These are phyloP conservation scores for Thamnaconus septentrionalis DNA, from an alignment of 2,113 vertebrate species.

Conservation along the genomic window DNA sequence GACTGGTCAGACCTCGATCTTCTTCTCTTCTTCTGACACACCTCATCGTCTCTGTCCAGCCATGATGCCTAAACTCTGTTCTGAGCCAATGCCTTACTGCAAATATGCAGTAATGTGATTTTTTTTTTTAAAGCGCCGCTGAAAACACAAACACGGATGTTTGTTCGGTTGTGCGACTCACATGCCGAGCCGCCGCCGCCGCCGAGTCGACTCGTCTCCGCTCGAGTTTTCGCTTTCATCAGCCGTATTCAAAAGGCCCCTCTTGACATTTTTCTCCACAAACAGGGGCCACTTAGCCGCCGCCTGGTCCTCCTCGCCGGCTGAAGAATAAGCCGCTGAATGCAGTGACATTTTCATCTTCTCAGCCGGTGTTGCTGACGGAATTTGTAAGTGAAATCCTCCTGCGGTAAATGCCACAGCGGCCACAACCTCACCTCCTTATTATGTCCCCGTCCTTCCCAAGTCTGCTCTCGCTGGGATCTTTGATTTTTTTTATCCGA, in stretches of 20 bases:
- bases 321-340: constrained; percentile 19
- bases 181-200: too few relatives aligned
- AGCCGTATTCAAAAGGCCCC: constrained; percentile 40
- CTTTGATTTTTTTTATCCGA: too few relatives aligned
- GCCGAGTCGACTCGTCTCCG: constrained; percentile 12
- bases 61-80: too few relatives aligned
- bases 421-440: constrained; percentile 6
- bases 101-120: too few relatives aligned
- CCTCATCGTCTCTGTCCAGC: too few relatives aligned
- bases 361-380: constrained; percentile 25
- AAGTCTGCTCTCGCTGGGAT: too few relatives aligned
- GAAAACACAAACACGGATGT: too few relatives aligned
- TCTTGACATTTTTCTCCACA: constrained; percentile 61
- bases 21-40: too few relatives aligned
- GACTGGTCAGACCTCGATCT: too few relatives aligned
- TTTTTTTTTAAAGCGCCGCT: too few relatives aligned
- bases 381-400: constrained; percentile 42
- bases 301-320: constrained; percentile 2
- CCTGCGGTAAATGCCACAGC: constrained; percentile 40
- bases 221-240: constrained; percentile 39
- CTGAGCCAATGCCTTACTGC: too few relatives aligned
- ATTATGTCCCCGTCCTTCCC: neutral
- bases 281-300: constrained; percentile 25
- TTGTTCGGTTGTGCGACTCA: too few relatives aligned
- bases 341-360: constrained; percentile 56